These are phyloP conservation scores for Adrianichthys oophorus DNA, from an alignment of 2,797 vertebrate species.

Conservation along the genomic window DNA sequence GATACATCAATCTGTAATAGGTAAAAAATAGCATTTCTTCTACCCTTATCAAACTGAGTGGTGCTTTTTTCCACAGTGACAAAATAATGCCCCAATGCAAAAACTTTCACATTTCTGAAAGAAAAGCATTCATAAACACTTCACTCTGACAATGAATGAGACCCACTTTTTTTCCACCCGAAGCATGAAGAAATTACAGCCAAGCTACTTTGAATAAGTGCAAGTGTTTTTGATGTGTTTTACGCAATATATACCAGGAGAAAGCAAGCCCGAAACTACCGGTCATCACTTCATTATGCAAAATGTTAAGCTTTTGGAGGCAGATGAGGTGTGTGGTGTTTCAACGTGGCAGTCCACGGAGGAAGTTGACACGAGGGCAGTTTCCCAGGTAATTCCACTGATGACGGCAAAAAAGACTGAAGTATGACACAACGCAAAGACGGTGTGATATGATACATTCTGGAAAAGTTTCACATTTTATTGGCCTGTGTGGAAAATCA, in stretches of 20 bases:
- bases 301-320: conserved; percentile 46
- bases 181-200: conserved; percentile 32
- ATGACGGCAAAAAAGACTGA: background rate
- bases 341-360: conserved; percentile 20
- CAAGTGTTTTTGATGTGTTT: conserved; percentile 39
- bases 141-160: conserved; percentile 57
- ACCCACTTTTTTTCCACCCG: conserved; percentile 35
- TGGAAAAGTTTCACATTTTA: conserved; percentile 90
- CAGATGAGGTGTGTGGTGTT: conserved; percentile 66
- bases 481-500: conserved; percentile 84
- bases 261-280: conserved; percentile 40
- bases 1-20: conserved; percentile 43
- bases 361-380: conserved; percentile 19
- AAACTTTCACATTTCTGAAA: conserved; percentile 78
- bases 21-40: conserved; percentile 55
- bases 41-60: conserved; percentile 68
- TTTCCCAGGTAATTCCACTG: conserved; percentile 22
- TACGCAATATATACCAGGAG: conserved; percentile 31
- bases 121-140: conserved; percentile 66
- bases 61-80: conserved; percentile 58
- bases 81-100: conserved; percentile 76
- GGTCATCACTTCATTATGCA: conserved; percentile 55
- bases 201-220: conserved; percentile 58
- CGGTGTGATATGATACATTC: conserved; percentile 76
- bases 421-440: conserved; percentile 50